These are phyloP conservation scores for Ranitomeya imitator DNA, from an alignment of 2,113 vertebrate genomes.

Conservation along the genomic window DNA sequence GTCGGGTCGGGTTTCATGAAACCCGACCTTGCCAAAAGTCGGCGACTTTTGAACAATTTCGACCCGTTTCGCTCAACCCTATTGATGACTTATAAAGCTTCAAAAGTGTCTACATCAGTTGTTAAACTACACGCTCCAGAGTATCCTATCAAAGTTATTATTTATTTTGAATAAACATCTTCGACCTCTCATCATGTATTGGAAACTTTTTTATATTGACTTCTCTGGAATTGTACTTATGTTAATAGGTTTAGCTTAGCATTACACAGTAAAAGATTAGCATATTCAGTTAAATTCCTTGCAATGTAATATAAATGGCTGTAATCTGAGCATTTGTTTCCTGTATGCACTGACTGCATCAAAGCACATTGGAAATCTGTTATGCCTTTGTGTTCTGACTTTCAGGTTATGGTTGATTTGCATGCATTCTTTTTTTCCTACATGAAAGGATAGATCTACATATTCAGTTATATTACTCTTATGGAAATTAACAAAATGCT, in stretches of 20 bases:
- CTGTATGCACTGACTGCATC: constrained; percentile 37
- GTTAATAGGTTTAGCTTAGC: constrained; percentile 15
- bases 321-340: constrained; percentile 43
- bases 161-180: not conserved
- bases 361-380: constrained; percentile 35
- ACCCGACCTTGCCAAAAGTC: no score
- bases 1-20: no score
- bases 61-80: no score
- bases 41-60: no score
- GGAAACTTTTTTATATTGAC: not conserved
- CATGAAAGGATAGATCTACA: constrained; percentile 28
- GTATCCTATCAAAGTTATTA: not conserved
- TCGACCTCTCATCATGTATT: not conserved
- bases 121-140: not conserved
- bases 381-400: constrained; percentile 35
- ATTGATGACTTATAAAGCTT: not conserved
- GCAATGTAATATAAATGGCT: constrained; percentile 32
- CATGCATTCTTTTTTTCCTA: constrained; percentile 23
- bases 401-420: constrained; percentile 35
- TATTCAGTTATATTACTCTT: constrained; percentile 16
- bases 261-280: constrained; percentile 15
- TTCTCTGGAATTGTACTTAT: constrained; percentile 6
- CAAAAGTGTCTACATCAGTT: not conserved
- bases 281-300: constrained; percentile 38
- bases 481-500: constrained; percentile 15